A percentile compares a stretch with the other conserved stretches of the same genome.
These are phyloP conservation scores for Physeter macrocephalus DNA, from an alignment of 2,113 vertebrate genomes.

Conservation along the genomic window DNA sequence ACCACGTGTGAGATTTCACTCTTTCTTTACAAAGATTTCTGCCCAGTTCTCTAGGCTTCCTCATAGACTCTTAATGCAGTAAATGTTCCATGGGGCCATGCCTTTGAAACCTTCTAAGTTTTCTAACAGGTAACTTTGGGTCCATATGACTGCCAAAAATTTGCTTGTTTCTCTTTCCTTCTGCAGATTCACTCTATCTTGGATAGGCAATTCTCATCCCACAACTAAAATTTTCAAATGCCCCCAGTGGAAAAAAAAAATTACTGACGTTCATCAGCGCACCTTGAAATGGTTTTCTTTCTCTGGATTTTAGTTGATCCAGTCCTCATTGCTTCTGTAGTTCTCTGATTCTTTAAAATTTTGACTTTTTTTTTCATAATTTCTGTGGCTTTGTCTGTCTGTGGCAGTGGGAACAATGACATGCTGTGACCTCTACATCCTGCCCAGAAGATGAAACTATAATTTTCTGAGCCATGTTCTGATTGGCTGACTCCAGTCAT, in stretches of 20 bases:
- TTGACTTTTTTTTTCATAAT: not conserved
- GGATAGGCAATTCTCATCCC: not conserved
- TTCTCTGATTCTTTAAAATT: not conserved
- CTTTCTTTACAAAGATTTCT: not conserved
- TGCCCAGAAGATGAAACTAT: not conserved
- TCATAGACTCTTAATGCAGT: not conserved
- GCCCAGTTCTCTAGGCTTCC: not conserved
- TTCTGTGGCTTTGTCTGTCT: not conserved
- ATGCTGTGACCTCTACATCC: not conserved
- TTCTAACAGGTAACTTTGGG: not conserved
- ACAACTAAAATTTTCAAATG: not conserved
- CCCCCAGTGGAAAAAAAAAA: not conserved
- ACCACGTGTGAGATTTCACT: not conserved
- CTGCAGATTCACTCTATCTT: not conserved
- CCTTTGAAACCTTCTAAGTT: not conserved
- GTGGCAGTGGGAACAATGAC: not conserved
- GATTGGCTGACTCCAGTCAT: not conserved
- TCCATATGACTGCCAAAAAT: not conserved
- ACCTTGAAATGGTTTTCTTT: not conserved
- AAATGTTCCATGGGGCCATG: not conserved
- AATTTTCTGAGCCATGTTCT: not conserved
- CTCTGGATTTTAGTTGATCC: not conserved
- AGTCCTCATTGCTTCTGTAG: not conserved
- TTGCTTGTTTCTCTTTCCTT: not conserved
- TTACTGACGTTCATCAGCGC: not conserved